Conservation (phyloP, 2,888 invertebrate species). For the Drosophila limbata region DNA sequence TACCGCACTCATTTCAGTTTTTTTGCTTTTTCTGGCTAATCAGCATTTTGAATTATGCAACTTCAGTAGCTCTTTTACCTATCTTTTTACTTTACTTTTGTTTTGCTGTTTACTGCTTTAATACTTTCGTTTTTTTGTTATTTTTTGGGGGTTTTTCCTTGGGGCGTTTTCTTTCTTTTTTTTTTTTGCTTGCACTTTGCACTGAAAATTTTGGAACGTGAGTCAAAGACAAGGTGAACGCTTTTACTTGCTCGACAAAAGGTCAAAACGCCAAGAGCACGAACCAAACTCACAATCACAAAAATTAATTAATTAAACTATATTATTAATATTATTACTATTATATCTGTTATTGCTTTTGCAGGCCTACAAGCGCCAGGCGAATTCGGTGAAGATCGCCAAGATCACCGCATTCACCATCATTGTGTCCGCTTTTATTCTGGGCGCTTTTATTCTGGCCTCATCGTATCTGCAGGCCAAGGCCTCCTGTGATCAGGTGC, state of each 20-base stretch:
- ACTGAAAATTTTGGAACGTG: slow-evolving; percentile 43
- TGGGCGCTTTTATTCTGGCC: slow-evolving; percentile 93
- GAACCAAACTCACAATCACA: slow-evolving; percentile 34
- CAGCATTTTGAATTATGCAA: slow-evolving; percentile 38
- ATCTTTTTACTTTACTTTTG: not conserved
- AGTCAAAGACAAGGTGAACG: slow-evolving; percentile 54
- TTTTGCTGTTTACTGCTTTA: slow-evolving; percentile 1
- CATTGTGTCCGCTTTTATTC: slow-evolving; percentile 91
- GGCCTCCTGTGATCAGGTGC: slow-evolving; percentile 91
- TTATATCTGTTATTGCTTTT: slow-evolving; percentile 48
- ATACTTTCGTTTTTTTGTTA: slow-evolving; percentile 12
- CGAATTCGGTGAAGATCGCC: slow-evolving; percentile 93
- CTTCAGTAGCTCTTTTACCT: slow-evolving; percentile 12
- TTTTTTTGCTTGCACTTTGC: slow-evolving; percentile 47
- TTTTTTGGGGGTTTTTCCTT: slow-evolving; percentile 21
- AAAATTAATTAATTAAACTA: slow-evolving; percentile 4
- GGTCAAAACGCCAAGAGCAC: slow-evolving; percentile 54
- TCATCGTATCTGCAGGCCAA: slow-evolving; percentile 93
- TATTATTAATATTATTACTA: slow-evolving; percentile 28
- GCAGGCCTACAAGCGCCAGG: slow-evolving; percentile 92
- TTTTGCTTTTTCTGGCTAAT: slow-evolving; percentile 10
- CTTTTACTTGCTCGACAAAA: slow-evolving; percentile 51
- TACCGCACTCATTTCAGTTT: slow-evolving; percentile 3
- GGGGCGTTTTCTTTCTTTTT: slow-evolving; percentile 17
- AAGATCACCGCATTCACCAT: slow-evolving; percentile 94